Base-by-base conservation (phyloP, 2,797 vertebrate genomes). In the Typhlichthys subterraneus region DNA sequence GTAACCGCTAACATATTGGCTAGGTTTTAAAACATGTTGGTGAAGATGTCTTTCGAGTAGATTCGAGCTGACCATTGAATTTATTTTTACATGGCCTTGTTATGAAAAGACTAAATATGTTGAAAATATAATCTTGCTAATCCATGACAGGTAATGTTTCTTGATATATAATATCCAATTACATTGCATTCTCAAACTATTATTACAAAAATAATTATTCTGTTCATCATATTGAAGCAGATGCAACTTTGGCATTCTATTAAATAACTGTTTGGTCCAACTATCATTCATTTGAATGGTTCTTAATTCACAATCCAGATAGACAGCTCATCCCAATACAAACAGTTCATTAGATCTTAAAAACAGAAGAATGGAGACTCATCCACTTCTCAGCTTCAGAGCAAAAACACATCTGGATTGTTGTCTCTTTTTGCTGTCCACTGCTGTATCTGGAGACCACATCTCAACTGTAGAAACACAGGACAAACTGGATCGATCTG, bases 231-330 rank as follows among this genome's bases (percentile, higher is more conserved):
- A 15, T 46, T 58, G 19, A 62, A 33, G 19, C 11, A 65, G 52
- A n/a, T 61, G 54, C 19, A 58, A 50, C 53, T 65, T 70, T 59
- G 51, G 72, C 67, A 66, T 45, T 4, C 57, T 46, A 63, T 45
- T n/a, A 33, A 64, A 51, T 45, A 31, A 53, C 53, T 31, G 48
- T 61, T 56, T 54, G 51, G 42, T 56, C 52, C 33, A 14, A 13
- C 52, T 15, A 51, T 42, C 15, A 57, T 42, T 52, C 13, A 23
- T 45, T 3, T 23, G 17, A 53, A 14, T 53, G 10, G 17, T 29
- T 11, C 52, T 11, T 69, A 52, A 51, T 57, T 17, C 42, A 53
- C 52, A 46, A 8, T 51, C 5, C 15, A 17, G 5, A 17, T 8
- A 10, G 14, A 14, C 15, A 17, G 14, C 10, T 52, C 50, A 19